Evolutionary conservation across 35 echinoderm and acorn worm genomes (phyloP).

Genomic region (Holothuria glaberrima): DNA sequence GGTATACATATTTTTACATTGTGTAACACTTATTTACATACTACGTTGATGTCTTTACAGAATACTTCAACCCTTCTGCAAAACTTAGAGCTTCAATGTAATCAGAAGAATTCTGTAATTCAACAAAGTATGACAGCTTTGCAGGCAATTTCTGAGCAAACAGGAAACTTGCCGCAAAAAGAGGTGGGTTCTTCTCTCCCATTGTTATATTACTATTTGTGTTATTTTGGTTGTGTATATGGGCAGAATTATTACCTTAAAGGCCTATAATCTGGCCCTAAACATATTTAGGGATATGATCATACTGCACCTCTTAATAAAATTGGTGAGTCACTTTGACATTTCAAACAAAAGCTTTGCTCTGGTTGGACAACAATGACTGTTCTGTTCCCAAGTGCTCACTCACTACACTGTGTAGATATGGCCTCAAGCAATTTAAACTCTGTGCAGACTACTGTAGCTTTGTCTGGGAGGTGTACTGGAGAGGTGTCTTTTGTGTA

Average conservation of each 20-base stretch:
- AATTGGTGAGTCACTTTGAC: background rate
- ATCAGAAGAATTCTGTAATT: conserved; percentile 6
- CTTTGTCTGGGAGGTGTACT: too few relatives aligned
- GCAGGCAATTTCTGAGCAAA: background rate
- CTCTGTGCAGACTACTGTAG: too few relatives aligned
- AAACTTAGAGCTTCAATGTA: conserved; percentile 6
- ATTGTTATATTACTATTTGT: too few relatives aligned
- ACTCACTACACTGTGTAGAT: too few relatives aligned
- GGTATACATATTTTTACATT: background rate
- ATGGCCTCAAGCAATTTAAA: too few relatives aligned
- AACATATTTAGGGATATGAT: background rate
- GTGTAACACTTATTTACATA: background rate
- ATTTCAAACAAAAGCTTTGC: too few relatives aligned
- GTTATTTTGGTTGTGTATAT: background rate
- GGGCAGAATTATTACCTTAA: background rate
- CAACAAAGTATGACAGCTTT: background rate
- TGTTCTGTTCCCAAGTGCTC: too few relatives aligned
- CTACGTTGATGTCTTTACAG: background rate
- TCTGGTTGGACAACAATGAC: too few relatives aligned
- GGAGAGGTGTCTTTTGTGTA: too few relatives aligned
- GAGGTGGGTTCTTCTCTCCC: background rate
- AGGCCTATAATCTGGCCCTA: background rate
- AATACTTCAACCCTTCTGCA: conserved; percentile 17
- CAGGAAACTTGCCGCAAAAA: background rate
- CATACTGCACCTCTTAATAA: background rate